Base-by-base conservation (phyloP, 2,888 invertebrate species). In the Drosophila greeni region DNA sequence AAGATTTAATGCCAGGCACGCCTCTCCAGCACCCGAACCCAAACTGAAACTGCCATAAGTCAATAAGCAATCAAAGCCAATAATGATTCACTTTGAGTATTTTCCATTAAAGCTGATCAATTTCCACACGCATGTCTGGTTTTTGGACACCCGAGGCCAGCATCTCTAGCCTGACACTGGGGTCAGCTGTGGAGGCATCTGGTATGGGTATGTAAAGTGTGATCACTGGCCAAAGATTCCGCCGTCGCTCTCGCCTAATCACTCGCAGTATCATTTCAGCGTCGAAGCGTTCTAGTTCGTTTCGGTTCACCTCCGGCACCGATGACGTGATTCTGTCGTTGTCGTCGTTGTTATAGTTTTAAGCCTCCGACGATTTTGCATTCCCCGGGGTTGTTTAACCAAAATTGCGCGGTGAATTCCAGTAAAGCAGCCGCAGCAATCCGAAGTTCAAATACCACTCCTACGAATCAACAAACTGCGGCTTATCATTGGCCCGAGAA, bases 111-210 rank as follows among this genome's bases (percentile, higher is more conserved):
- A 68, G 40, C 66, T 26, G 52, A 37, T 69, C 70, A 67, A 67
- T 61, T 67, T 60, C 48, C 52, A 16, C 52, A 67, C 66, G 66
- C 66, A 67, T 69, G 52, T 69, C 61, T 67, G 70, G 29, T 67
- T 66, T 67, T 67, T 67, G 70, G 66, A 67, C 66, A 60, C 36
- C 47, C 66, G 70, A 67, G 66, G 70, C 52, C 68, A 29, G 39
- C 70, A 5, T 52, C 52, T 69, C 52, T 69, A 48, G 39, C 47
- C 39, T 67, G 70, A 67, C 62, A 40, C 40, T 42, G 59, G 51
- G 68, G 68, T 68, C 66, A 65, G 39, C 23, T 47, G 45, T 31
- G 68, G 68, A 53, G 39, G 29, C 55, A 47, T 42, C 31, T 57
- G 29, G 20, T 31, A 29, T 53, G 29, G 36, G 7, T 61, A 64